phyloP scores from a whole-genome alignment of 2,113 vertebrate genomes.

The Coreoperca whiteheadi region DNA sequence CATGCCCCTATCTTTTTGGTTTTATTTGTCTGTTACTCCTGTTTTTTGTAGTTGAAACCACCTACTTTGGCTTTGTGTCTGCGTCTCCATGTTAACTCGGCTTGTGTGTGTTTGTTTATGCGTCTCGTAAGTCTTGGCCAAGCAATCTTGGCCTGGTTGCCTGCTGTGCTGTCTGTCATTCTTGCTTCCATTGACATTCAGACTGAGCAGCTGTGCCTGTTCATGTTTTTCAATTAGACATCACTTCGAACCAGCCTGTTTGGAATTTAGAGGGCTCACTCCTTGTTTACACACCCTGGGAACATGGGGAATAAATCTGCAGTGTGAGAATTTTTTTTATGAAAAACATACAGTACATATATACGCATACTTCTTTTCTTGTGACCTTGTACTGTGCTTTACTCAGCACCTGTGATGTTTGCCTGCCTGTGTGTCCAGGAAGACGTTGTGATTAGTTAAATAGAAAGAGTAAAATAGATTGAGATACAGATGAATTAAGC shows the following conservation, averaged over 20 bases:
- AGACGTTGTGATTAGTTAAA: background rate
- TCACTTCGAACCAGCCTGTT: constrained; percentile 71
- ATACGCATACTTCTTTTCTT: background rate
- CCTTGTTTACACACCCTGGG: constrained; percentile 63
- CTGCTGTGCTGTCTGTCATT: constrained; percentile 76
- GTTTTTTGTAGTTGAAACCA: constrained; percentile 24
- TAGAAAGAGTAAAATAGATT: background rate
- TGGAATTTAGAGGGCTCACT: constrained; percentile 77
- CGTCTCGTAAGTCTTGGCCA: constrained; percentile 75
- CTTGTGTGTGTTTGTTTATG: constrained; percentile 73
- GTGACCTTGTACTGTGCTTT: constrained; percentile 11
- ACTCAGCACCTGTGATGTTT: constrained; percentile 7
- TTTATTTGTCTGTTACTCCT: constrained; percentile 49
- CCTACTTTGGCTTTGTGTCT: constrained; percentile 51
- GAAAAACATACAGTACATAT: background rate
- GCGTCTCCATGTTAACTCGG: constrained; percentile 51
- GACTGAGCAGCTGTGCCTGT: constrained; percentile 72
- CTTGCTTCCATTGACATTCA: constrained; percentile 80
- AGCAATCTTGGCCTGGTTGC: constrained; percentile 60
- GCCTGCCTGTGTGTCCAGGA: background rate
- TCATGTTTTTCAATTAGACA: constrained; percentile 83
- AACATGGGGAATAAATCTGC: constrained; percentile 39
- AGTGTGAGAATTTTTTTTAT: background rate
- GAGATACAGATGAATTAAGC: background rate
- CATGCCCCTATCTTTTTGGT: constrained; percentile 20